These are phyloP conservation scores for Caenorhabditis sp. DNA, from an alignment of 2,888 invertebrate genomes.

Conservation along the genomic window DNA sequence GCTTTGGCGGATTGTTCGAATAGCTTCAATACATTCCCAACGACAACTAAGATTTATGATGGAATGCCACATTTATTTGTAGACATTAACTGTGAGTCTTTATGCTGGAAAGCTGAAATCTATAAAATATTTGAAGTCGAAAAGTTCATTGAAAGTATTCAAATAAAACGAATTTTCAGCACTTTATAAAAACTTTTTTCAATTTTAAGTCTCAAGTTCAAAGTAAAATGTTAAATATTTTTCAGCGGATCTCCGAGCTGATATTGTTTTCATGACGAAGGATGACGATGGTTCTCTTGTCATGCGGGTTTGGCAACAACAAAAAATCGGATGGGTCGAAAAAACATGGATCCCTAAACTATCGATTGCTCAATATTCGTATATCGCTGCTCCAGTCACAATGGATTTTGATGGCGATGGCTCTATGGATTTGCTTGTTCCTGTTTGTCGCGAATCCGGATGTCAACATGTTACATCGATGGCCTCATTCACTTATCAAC, in stretches of 20 bases:
- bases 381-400: conserved; percentile 54
- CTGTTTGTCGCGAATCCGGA: conserved; percentile 55
- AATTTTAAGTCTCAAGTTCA: too few species aligned
- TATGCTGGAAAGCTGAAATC: too few species aligned
- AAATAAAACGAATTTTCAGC: too few species aligned
- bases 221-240: too few species aligned
- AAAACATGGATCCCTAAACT: conserved; percentile 28
- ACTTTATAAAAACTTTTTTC: too few species aligned
- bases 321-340: conserved; percentile 26
- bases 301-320: conserved; percentile 30
- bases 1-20: conserved; percentile 19
- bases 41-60: conserved; percentile 12
- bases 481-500: conserved; percentile 14
- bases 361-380: conserved; percentile 21
- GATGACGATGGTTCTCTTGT: conserved; percentile 27
- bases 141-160: too few species aligned
- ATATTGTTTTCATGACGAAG: conserved; percentile 60
- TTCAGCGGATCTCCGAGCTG: conserved; percentile 57
- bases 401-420: conserved; percentile 64
- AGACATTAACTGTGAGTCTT: conserved; percentile 42
- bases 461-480: conserved; percentile 43
- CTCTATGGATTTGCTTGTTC: conserved; percentile 60
- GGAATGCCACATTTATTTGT: conserved; percentile 54
- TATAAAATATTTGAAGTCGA: too few species aligned
- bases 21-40: conserved; percentile 22